These are phyloP conservation scores for Heliconius ismenius DNA, from an alignment of 2,888 invertebrate species.

Conservation along the genomic window DNA sequence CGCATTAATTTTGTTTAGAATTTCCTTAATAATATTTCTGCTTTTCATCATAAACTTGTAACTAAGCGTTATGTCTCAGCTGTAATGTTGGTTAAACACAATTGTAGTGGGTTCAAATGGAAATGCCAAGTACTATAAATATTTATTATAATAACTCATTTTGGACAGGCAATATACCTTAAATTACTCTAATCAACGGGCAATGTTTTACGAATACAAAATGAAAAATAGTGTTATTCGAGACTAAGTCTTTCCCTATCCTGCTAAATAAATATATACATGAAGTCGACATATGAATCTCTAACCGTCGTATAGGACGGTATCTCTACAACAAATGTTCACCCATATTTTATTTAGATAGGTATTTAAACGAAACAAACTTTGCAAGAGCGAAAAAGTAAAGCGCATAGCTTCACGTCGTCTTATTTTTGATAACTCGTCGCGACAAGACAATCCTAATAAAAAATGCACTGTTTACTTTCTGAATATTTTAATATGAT, in stretches of 20 bases:
- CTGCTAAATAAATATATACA: neutral
- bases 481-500: conserved; percentile 43
- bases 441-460: conserved; percentile 42
- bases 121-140: neutral
- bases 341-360: conserved; percentile 3
- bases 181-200: neutral
- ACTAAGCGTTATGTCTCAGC: neutral
- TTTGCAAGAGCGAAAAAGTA: neutral
- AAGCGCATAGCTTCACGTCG: conserved; percentile 41
- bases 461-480: conserved; percentile 47
- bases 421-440: conserved; percentile 43
- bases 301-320: neutral
- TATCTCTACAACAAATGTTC: neutral
- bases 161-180: too few relatives aligned
- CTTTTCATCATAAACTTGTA: neutral
- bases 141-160: too few relatives aligned
- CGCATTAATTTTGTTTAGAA: neutral
- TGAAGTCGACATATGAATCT: neutral
- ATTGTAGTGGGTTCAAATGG: neutral
- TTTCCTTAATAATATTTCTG: neutral
- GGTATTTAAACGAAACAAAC: neutral
- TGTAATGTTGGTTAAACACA: neutral
- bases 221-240: neutral
- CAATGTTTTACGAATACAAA: neutral
- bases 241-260: neutral